phyloP scores from a whole-genome alignment of 2,113 vertebrate genomes.

The Mus pahari region DNA sequence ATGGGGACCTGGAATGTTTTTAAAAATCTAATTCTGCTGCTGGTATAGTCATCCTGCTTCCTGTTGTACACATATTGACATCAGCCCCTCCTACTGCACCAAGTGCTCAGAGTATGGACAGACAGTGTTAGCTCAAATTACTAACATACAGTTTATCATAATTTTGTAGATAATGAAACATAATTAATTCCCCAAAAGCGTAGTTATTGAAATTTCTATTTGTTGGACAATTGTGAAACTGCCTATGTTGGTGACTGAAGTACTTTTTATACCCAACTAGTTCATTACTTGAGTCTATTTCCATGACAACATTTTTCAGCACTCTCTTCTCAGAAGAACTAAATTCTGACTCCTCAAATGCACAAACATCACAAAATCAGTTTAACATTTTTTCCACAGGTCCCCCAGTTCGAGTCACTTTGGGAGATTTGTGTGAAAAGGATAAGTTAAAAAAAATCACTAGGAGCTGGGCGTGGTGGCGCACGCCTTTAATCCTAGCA shows the following conservation, averaged over 20 bases:
- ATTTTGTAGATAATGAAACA: no score
- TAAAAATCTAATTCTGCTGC: background rate
- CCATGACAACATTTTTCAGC: background rate
- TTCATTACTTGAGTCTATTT: background rate
- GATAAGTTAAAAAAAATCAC: background rate
- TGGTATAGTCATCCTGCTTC: background rate
- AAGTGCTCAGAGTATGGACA: background rate
- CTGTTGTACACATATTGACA: background rate
- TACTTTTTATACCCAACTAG: background rate
- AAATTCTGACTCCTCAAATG: background rate
- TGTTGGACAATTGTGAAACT: background rate
- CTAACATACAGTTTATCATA: background rate
- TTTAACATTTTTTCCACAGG: background rate
- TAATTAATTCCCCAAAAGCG: background rate
- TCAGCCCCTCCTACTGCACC: background rate
- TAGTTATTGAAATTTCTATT: background rate
- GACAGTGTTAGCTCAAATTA: background rate
- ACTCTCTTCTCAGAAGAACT: background rate
- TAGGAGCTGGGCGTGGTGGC: no score
- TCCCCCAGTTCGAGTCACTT: background rate
- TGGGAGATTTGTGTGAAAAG: background rate
- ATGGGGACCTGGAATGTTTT: background rate
- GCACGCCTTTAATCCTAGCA: no score
- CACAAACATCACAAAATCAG: background rate
- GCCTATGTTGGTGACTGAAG: background rate